Evolutionary conservation across 2,888 invertebrate species (phyloP), one percentile per base, ranked within the genome.

Genomic region (Cepaea hortensis): DNA sequence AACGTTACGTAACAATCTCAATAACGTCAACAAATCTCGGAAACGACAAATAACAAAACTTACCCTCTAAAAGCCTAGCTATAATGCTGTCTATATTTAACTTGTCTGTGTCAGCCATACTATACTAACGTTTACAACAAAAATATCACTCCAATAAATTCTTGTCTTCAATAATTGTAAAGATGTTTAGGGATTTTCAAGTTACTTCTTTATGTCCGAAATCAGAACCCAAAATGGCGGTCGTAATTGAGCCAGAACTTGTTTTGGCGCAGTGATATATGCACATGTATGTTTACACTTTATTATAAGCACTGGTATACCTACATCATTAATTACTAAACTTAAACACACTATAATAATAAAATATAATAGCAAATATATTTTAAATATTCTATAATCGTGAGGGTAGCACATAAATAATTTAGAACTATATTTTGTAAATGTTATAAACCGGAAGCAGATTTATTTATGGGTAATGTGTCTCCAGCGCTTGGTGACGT

Each of bases 61-160:
- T 97, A 98, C 98, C 98, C 97, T 98, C 98, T 95, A 98, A 96
- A 95, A 98, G 96, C 95, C 98, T 96, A 95, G 97, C 97, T 96
- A 98, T 98, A 95, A 98, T 98, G 96, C 97, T 98, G 96, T 98
- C 98, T 95, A 98, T 97, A 96, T 98, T 98, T 95, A 98, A 96
- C 96, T 97, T 97, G 95, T 98, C 98, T 95, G 97, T 96, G 95
- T 98, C 97, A 87, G 94, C 94, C 94, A 94, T 68, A 68, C 94
- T 91, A 89, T 93, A 92, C 85, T 46, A 80, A 88, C 87, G 72
- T 62, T 23, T 50, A n/a, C 65, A 65, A 80, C 84, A 76, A 73
- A 20, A 68, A 46, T 23, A 68, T n/a, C 13, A 11, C 7, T 35
- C 46, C n/a, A 13, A 81, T 46, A 55, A 85, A 20, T 50, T 35